Base-by-base conservation (phyloP, 2,113 vertebrate genomes). In the Porphyrio hochstetteri region DNA sequence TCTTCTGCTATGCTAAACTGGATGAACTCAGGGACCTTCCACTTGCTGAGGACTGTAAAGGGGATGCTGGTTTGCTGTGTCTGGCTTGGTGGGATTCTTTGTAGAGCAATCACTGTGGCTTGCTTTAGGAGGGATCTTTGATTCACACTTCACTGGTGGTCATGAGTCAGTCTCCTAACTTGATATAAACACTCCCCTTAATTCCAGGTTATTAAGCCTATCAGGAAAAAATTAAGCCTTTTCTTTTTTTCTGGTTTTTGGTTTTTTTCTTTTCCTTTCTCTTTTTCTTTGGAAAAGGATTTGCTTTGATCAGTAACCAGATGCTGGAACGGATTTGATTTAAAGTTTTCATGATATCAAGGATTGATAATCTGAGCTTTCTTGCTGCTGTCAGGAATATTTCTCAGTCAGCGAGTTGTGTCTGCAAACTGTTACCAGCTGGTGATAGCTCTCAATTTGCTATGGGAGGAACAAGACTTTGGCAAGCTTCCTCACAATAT, bases 391-490 rank as follows among this genome's bases (percentile, higher is more conserved):
- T 96, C 95, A 97, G 77, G 93, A 93, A 92, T 93, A 96, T 91
- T 95, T 97, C 88, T 40, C 81, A 96, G 79, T 90, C 95, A 96
- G 95, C 88, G 87, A 93, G 61, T 56, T 80, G 74, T 59, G 82
- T 82, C 97, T 97, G 94, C 93, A 97, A 97, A 92, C 91, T 97
- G 94, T 97, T 97, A 90, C 92, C 90, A 93, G 89, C 93, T 96
- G 95, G 63, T 97, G 93, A 95, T 96, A 94, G 74, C 70, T 96
- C 86, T 96, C 86, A 75, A 4, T 95, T 93, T 95, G 88, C 88
- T 92, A 6, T 44, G 60, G 74, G 87, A 95, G 64, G 63, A 86
- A 93, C 57, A 93, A 63, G 53, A 83, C n/a, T 96, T 96, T 96
- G 92, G 96, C 96, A 95, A 48, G 79, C 35, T 82, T 91, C 65